Evolutionary conservation across 1,140 invertebrate genomes (phyloP).

Genomic region (Solenopsis fugax): DNA sequence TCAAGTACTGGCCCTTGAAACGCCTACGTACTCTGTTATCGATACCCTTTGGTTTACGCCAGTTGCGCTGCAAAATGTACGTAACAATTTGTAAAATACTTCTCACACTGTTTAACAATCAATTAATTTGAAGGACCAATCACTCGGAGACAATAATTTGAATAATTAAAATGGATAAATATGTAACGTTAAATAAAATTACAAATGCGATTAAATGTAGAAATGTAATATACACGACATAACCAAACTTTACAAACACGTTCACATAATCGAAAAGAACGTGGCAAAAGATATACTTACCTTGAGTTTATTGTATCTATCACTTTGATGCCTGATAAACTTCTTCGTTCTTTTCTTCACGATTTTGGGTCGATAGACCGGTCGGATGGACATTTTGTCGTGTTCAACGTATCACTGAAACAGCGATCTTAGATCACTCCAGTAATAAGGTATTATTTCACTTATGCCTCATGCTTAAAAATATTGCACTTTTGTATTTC

Average conservation of each 20-base stretch:
- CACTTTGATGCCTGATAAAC: constrained; percentile 98
- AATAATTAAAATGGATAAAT: not conserved
- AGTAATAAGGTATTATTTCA: not conserved
- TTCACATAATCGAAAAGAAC: not conserved
- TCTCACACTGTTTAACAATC: too few species aligned
- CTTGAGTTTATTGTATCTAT: constrained; percentile 98
- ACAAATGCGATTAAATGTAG: not conserved
- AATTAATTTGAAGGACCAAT: not conserved
- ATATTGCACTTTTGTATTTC: not conserved
- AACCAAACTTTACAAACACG: constrained; percentile 11
- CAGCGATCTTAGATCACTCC: constrained; percentile 34
- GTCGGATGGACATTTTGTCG: constrained; percentile 92
- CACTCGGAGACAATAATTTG: not conserved
- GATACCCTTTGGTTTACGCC: constrained; percentile 99
- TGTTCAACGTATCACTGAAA: constrained; percentile 67
- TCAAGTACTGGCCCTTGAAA: constrained; percentile 99
- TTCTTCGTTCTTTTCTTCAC: constrained; percentile 98
- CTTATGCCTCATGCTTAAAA: not conserved
- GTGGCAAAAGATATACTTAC: constrained; percentile 85
- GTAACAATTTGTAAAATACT: not conserved
- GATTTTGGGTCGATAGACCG: constrained; percentile 95
- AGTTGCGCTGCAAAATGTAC: constrained; percentile 89
- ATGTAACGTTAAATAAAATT: not conserved
- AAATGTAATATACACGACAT: not conserved
- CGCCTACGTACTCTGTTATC: constrained; percentile 99